These are phyloP conservation scores for Eremobia ochroleuca DNA, from an alignment of 2,888 invertebrate genomes.

Conservation along the genomic window DNA sequence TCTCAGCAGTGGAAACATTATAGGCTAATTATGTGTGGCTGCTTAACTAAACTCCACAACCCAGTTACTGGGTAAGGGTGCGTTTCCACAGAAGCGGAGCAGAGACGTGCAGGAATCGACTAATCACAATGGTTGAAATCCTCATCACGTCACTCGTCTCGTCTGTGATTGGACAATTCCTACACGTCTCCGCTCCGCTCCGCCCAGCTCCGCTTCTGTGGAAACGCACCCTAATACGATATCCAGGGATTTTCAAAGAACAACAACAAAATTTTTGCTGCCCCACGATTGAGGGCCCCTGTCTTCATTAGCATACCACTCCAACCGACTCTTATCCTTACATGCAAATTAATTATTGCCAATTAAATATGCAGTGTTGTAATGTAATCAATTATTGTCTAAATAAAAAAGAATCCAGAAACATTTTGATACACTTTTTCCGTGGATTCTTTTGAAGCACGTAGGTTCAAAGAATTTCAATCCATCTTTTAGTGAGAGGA, in stretches of 20 bases:
- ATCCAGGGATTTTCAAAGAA: neutral
- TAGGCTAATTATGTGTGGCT: neutral
- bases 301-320: conserved; percentile 23
- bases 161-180: too few species aligned
- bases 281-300: conserved; percentile 1
- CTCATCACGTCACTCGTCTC: too few species aligned
- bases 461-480: neutral
- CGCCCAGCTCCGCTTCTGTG: too few species aligned
- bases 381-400: conserved; percentile 31
- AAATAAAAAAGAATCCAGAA: conserved; percentile 10
- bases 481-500: neutral
- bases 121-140: too few species aligned
- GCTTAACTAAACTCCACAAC: too few species aligned
- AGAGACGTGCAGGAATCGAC: too few species aligned
- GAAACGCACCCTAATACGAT: too few species aligned
- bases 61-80: neutral
- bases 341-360: conserved; percentile 32
- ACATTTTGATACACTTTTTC: conserved; percentile 9
- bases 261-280: neutral
- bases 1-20: neutral
- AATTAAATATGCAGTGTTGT: conserved; percentile 38
- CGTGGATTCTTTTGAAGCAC: neutral
- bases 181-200: too few species aligned
- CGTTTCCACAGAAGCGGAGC: too few species aligned
- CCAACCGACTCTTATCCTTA: neutral